Conservation (phyloP, 2,113 vertebrate species). For the Engraulis encrasicolus region DNA sequence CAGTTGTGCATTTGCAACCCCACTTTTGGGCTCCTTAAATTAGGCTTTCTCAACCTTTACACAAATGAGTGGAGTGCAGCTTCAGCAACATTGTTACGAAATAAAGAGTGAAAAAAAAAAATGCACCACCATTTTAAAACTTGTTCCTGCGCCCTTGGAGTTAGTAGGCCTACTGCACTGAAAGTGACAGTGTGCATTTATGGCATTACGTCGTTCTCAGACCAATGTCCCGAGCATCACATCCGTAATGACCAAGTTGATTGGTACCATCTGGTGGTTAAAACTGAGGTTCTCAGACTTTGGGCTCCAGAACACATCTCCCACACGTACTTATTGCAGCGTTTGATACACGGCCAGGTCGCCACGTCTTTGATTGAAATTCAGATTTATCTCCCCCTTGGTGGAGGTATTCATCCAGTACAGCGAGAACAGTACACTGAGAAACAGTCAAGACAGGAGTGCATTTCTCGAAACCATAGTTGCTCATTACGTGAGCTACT, state of each 20-base stretch:
- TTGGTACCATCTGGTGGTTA: not conserved
- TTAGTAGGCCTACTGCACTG: too few relatives aligned
- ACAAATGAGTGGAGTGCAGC: too few relatives aligned
- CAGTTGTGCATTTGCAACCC: too few relatives aligned
- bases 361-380: not conserved
- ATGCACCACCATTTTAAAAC: too few relatives aligned
- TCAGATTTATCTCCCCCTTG: not conserved
- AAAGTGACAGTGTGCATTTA: not conserved
- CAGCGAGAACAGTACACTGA: not conserved
- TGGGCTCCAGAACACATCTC: not conserved
- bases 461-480: too few relatives aligned
- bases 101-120: too few relatives aligned
- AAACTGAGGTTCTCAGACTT: not conserved
- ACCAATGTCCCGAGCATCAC: not conserved
- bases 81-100: too few relatives aligned
- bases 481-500: too few relatives aligned
- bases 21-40: too few relatives aligned
- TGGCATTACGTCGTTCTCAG: not conserved
- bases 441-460: too few relatives aligned
- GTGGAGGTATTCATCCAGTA: not conserved
- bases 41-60: too few relatives aligned
- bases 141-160: too few relatives aligned
- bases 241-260: constrained; percentile 1
- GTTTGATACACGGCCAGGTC: not conserved
- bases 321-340: not conserved